Percentiles rank a stretch among this genome's conserved stretches.
phyloP scores from a whole-genome alignment of 2,113 vertebrate genomes.

The Thomomys bottae region DNA sequence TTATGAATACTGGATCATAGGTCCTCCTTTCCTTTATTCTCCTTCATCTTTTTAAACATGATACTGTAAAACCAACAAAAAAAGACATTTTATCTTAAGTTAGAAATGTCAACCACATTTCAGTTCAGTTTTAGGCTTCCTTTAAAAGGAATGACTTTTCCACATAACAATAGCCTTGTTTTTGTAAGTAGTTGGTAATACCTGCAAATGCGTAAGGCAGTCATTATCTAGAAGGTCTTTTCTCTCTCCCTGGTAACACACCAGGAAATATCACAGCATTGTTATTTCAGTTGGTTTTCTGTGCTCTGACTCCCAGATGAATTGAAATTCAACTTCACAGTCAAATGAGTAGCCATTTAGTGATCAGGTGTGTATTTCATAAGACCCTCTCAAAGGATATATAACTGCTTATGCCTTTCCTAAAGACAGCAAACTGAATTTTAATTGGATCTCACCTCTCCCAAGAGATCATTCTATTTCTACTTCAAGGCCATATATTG shows the following conservation, averaged over 20 bases:
- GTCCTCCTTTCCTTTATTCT: not conserved
- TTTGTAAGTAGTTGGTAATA: constrained; percentile 77
- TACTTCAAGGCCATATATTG: constrained; percentile 51
- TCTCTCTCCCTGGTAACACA: constrained; percentile 72
- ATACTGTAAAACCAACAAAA: constrained; percentile 5
- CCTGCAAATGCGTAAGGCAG: constrained; percentile 74
- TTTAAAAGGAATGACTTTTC: constrained; percentile 70
- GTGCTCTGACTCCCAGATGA: constrained; percentile 63
- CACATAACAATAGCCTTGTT: constrained; percentile 74
- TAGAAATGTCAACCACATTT: constrained; percentile 73
- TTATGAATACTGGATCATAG: constrained; percentile 58
- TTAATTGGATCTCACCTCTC: constrained; percentile 69
- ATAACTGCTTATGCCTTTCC: constrained; percentile 62
- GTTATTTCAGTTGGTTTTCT: constrained; percentile 75
- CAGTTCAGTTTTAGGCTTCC: constrained; percentile 31
- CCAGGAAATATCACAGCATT: constrained; percentile 71
- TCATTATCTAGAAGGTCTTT: constrained; percentile 70
- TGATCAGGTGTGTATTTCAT: constrained; percentile 74
- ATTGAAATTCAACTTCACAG: constrained; percentile 75
- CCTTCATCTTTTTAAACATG: constrained; percentile 14
- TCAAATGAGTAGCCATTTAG: constrained; percentile 73
- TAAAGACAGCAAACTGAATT: constrained; percentile 71
- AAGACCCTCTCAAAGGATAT: constrained; percentile 67
- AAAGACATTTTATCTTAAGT: constrained; percentile 39
- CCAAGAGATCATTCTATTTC: constrained; percentile 61